phyloP scores from a whole-genome alignment of 2,888 invertebrate species.

The Uloborus plumipes region DNA sequence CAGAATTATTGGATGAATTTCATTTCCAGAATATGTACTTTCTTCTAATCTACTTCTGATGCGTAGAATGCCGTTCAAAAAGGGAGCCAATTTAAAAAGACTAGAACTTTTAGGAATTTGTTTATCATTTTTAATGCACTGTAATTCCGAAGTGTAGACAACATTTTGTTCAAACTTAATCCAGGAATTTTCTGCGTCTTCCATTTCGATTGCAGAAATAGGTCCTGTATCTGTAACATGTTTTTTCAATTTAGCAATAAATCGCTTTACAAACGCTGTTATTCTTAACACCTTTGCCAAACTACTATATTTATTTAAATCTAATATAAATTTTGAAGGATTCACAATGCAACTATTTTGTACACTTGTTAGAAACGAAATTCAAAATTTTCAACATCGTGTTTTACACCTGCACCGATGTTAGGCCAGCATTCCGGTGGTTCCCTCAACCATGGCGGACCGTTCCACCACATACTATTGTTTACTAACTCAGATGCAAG shows the following conservation, averaged over 20 bases:
- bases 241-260: constrained; percentile 2
- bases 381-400: no score
- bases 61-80: not conserved
- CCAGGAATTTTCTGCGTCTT: not conserved
- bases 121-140: constrained; percentile 1
- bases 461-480: no score
- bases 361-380: no score
- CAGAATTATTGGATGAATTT: not conserved
- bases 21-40: not conserved
- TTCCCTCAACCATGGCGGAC: no score
- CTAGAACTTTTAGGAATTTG: not conserved
- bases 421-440: no score
- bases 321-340: no score
- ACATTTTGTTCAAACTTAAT: not conserved
- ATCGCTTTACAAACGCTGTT: not conserved
- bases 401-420: no score
- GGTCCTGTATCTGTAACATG: not conserved
- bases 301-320: no score
- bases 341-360: no score
- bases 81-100: not conserved
- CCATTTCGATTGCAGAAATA: not conserved
- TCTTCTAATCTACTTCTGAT: not conserved
- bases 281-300: not conserved
- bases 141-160: not conserved
- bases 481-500: no score